These are phyloP conservation scores for Collichthys lucidus DNA, from an alignment of 2,113 vertebrate species.

Conservation along the genomic window DNA sequence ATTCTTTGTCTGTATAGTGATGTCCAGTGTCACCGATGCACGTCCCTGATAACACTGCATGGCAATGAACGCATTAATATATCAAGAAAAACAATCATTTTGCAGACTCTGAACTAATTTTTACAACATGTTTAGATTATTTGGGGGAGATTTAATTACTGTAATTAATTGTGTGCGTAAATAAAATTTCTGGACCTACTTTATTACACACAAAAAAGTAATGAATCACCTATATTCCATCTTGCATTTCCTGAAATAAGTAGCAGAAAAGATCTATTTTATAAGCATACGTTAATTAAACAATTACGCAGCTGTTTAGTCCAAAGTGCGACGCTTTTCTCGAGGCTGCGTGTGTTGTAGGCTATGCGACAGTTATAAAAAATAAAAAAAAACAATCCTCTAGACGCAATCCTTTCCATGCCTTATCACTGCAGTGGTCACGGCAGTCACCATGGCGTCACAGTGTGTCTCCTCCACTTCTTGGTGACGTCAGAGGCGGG, in stretches of 20 bases:
- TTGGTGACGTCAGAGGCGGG: conserved; percentile 74
- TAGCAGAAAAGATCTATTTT: background rate
- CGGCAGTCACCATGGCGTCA: conserved; percentile 75
- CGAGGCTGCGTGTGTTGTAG: conserved; percentile 7
- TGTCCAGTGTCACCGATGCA: conserved; percentile 49
- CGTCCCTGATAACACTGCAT: background rate
- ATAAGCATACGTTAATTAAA: too few species aligned
- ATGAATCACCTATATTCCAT: background rate
- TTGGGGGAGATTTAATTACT: background rate
- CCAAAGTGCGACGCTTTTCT: background rate
- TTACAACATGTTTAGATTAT: background rate
- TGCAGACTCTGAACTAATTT: background rate
- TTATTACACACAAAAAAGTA: background rate
- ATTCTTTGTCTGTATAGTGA: conserved; percentile 73
- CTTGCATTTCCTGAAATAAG: background rate
- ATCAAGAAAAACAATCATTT: background rate
- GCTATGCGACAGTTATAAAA: conserved; percentile 67
- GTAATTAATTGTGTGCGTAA: too few species aligned
- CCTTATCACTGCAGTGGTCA: conserved; percentile 52
- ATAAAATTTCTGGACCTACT: background rate
- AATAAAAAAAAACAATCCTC: conserved; percentile 15
- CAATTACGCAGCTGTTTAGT: background rate
- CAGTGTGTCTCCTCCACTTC: conserved; percentile 67
- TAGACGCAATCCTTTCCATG: conserved; percentile 52
- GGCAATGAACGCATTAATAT: background rate